Base-by-base conservation (phyloP, 2,888 invertebrate genomes). In the Mongoloraphidia duomilia region DNA sequence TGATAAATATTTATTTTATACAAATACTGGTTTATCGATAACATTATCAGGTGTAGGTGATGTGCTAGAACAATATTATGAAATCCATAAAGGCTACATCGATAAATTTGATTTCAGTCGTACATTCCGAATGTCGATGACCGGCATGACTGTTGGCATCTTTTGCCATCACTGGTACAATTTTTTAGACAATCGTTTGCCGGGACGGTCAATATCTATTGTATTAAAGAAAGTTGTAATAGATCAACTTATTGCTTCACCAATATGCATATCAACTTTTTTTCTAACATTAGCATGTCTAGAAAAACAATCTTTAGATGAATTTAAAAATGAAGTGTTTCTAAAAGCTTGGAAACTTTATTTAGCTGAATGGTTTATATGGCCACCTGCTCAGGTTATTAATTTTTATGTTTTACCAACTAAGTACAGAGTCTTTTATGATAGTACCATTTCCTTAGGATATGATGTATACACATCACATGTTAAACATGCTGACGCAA, bases 361-460 rank as follows among this genome's bases (percentile, higher is more conserved):
- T 62, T 72, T 77, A 44, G 91, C 90, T 1, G 94, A 95, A 64
- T 93, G 91, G 87, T 63, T 87, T 8, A 78, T 94, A 33, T 94
- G 94, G 93, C 93, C 94, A 0, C 86, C 88, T 8, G 92, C 91
- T 1, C 94, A 95, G 65, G 71, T 90, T 40, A 71, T 95, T n/a
- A 95, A 94, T 66, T 95, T 95, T 68, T 89, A 84, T 65, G 79
- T 84, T 61, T 65, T 95, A 54, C 88, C 93, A 9, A 79, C 83
- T 9, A 79, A 73, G 58, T 93, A 78, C 64, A 75, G 94, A 61
- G 87, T 95, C 34, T 69, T 91, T 9, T 95, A 90, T 68, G 91
- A 91, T 62, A 92, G 86, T 62, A 74, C 76, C 1, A 80, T 92
- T 60, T 90, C 90, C 36, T 73, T 92, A 58, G 84, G 86, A 1